These are phyloP conservation scores for Notodromas monacha DNA, from an alignment of 2,888 invertebrate genomes.

Conservation along the genomic window DNA sequence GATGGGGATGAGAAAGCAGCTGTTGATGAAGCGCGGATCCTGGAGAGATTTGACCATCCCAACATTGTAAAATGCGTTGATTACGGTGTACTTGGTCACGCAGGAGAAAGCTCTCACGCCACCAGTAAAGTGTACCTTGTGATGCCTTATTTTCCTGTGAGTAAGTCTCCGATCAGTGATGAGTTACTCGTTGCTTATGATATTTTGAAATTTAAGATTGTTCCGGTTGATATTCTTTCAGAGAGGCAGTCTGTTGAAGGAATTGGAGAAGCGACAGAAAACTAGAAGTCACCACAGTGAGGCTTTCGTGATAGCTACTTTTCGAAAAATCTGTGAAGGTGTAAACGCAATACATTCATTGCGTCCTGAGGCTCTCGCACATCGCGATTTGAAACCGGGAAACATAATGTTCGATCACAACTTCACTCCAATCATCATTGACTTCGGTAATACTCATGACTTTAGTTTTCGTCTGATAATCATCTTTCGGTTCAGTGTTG, in stretches of 20 bases:
- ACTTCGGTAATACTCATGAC: slow-evolving; percentile 26
- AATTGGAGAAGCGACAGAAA: slow-evolving; percentile 25
- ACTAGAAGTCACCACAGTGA: slow-evolving; percentile 27
- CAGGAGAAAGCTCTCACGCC: too few relatives aligned
- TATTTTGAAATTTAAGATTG: neutral
- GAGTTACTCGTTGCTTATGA: neutral
- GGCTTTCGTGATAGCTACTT: slow-evolving; percentile 30
- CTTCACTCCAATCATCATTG: slow-evolving; percentile 39
- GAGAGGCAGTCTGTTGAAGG: slow-evolving; percentile 37
- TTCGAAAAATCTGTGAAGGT: slow-evolving; percentile 36
- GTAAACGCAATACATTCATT: slow-evolving; percentile 35
- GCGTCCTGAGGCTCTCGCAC: slow-evolving; percentile 36
- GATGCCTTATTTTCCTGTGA: slow-evolving; percentile 36
- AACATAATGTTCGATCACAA: slow-evolving; percentile 40
- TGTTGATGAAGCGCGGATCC: slow-evolving; percentile 35
- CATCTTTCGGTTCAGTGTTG: too few relatives aligned
- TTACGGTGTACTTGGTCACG: slow-evolving; percentile 23
- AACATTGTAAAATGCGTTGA: slow-evolving; percentile 38
- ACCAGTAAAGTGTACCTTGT: slow-evolving; percentile 31
- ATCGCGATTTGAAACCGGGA: slow-evolving; percentile 52
- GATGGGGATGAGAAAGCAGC: slow-evolving; percentile 35
- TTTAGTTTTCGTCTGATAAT: too few relatives aligned
- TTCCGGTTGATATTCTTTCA: slow-evolving; percentile 15
- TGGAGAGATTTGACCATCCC: slow-evolving; percentile 30
- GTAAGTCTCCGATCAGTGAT: slow-evolving; percentile 15